Evolutionary conservation across 1,140 invertebrate genomes (phyloP), one percentile per base, ranked within the genome.

Genomic region (Berghia stephanieae): DNA sequence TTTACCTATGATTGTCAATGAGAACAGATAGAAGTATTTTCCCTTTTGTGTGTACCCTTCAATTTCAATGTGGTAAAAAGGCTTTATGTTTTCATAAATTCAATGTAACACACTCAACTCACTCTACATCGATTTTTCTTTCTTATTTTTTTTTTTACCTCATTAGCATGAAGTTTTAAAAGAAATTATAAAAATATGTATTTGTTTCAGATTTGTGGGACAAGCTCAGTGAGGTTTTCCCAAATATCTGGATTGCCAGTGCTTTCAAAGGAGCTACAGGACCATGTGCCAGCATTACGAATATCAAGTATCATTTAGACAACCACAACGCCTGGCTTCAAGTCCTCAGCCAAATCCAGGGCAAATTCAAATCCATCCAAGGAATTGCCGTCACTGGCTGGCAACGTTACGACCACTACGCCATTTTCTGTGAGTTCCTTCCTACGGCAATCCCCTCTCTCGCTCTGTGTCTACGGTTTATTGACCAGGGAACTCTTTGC

Each of bases 401-500:
- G 94, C 93, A 94, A 81, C 85, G 93, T 81, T 98, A 96, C 85
- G 96, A 97, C 88, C 97, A 99, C 87, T 96, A 96, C 91, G 95
- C 96, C 3, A 93, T 95, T 0, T 91, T 98, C 21, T 98, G 96
- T 88, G 98, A 99, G 90, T 89, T 98, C 6, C 88, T 99, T 10
- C 93, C 93, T 18, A 90, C 91, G 0, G 92, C 93, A 2, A 89
- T 99, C 73, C 97, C 97, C 8, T 94, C 93, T 0, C 87, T 96
- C 4, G 92, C 92, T 0, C 83, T 94, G 1, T 93, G 92, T 87
- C 86, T 94, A 42, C 78, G 83, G 27, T 77, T 84, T 18, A 68
- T 87, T 43, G 73, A 83, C 40, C 81, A 83, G 81, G 87, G 40
- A 2, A 52, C 40, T 0, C 27, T 63, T 8, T 40, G 49, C 8